phyloP scores from a whole-genome alignment of 1,140 invertebrate species.

The Drepana arcuata region DNA sequence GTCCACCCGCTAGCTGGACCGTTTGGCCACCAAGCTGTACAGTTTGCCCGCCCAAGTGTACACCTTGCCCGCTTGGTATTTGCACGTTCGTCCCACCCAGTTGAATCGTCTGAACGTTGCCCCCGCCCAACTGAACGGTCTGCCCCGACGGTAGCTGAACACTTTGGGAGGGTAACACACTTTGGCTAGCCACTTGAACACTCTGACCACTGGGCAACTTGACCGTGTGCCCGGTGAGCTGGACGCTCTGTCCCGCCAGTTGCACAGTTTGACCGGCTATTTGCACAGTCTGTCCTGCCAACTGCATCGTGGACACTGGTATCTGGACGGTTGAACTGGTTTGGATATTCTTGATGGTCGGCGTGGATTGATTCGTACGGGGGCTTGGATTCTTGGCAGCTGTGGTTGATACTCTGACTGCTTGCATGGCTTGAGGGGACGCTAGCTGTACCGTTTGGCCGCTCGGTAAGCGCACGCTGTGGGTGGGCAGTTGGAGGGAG shows the following conservation, averaged over 20 bases:
- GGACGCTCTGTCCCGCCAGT: conserved; percentile 47
- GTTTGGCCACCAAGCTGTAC: conserved; percentile 50
- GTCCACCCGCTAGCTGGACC: conserved; percentile 46
- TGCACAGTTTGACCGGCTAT: conserved; percentile 50
- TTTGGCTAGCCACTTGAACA: conserved; percentile 58
- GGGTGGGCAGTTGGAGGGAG: conserved; percentile 37
- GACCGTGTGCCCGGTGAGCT: conserved; percentile 52
- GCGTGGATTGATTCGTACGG: conserved; percentile 18
- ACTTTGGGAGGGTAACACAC: conserved; percentile 41
- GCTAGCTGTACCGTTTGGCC: conserved; percentile 54
- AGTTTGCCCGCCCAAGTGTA: conserved; percentile 46
- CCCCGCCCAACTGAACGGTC: conserved; percentile 45
- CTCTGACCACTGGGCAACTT: conserved; percentile 57
- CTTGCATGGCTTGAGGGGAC: conserved; percentile 31
- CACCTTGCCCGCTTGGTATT: conserved; percentile 38
- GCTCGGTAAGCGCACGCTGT: conserved; percentile 46
- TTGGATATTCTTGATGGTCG: conserved; percentile 25
- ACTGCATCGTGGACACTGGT: conserved; percentile 46
- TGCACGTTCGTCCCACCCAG: conserved; percentile 37
- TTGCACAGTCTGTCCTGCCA: conserved; percentile 53
- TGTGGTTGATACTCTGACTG: conserved; percentile 25
- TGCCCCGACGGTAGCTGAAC: conserved; percentile 52
- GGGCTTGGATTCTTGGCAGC: conserved; percentile 26
- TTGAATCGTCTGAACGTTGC: conserved; percentile 47
- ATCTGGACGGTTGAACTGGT: conserved; percentile 33